Evolutionary conservation across 1,140 invertebrate species (phyloP), one percentile per base, ranked within the genome.

Genomic region (Stegodyphus dumicola): DNA sequence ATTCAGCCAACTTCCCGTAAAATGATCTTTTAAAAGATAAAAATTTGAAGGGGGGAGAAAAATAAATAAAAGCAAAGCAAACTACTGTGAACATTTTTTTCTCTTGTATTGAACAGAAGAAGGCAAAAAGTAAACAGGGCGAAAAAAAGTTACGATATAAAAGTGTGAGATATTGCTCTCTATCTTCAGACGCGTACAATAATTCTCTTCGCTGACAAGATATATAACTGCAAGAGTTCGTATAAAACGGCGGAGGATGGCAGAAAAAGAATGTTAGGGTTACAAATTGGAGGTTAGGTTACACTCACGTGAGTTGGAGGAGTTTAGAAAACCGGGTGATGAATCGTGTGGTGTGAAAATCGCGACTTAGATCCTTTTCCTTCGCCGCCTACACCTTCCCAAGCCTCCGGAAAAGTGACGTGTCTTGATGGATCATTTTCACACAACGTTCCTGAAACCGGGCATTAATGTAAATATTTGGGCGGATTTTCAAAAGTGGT

Each of bases 381-480:
- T 60, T 60, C 15, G 9, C 15, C 15, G 56, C 56, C 56, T 60
- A 11, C 9, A 60, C 15, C 56, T 60, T 60, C 9, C 56, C 56
- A 60, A 60, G 33, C 1, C 33, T 33, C 33, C 33, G 33, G 33
- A 33, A 33, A 33, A 33, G 33, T 33, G 33, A 33, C 33, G 33
- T 33, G 33, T 33, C 33, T 33, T 60, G 56, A 60, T 60, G 56
- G 56, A 60, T 60, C 15, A 11, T 15, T 60, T 11, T 9, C 15
- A 15, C 9, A 60, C 9, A 15, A 15, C 4, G 56, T 15, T 9
- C 9, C 15, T 60, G 15, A 60, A 60, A 15, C 9, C 15, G 56
- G 56, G 56, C 15, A 60, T 60, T 60, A 60, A 60, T 60, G 56
- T 60, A 60, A 60, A 60, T 60, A 60, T 60, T 60, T 60, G 56